These are phyloP conservation scores for Charina bottae DNA, from an alignment of 2,113 vertebrate species.

Conservation along the genomic window DNA sequence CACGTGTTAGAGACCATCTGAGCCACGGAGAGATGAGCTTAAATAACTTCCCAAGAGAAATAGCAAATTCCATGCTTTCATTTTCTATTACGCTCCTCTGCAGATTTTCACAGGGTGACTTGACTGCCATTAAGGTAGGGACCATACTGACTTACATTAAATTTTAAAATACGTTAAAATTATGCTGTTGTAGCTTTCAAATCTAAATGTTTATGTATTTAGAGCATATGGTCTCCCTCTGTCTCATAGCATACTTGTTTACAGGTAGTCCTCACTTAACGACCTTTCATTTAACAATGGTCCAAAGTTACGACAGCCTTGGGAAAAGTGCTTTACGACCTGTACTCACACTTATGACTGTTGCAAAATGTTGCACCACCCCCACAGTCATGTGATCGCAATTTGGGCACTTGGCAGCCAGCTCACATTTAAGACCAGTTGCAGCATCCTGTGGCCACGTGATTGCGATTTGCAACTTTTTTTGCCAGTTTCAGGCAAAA, in stretches of 20 bases:
- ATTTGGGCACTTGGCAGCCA: no score
- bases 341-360: no score
- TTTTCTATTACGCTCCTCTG: constrained; percentile 72
- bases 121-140: constrained; percentile 57
- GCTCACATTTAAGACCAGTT: no score
- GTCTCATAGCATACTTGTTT: not conserved
- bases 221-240: not conserved
- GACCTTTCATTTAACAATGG: no score
- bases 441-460: no score
- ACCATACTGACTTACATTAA: not conserved
- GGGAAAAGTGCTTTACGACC: no score
- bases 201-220: not conserved
- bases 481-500: no score
- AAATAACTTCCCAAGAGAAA: constrained; percentile 65
- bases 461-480: no score
- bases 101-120: constrained; percentile 43
- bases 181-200: not conserved
- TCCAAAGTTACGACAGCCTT: no score
- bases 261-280: no score
- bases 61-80: constrained; percentile 69
- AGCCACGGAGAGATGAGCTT: constrained; percentile 78
- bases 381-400: no score
- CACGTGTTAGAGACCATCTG: constrained; percentile 77
- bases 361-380: no score
- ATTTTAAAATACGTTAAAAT: not conserved